A percentile compares a stretch with the other conserved stretches of the same genome.
Conservation (phyloP, 2,797 vertebrate genomes). For the Eidolon dupreanum region DNA sequence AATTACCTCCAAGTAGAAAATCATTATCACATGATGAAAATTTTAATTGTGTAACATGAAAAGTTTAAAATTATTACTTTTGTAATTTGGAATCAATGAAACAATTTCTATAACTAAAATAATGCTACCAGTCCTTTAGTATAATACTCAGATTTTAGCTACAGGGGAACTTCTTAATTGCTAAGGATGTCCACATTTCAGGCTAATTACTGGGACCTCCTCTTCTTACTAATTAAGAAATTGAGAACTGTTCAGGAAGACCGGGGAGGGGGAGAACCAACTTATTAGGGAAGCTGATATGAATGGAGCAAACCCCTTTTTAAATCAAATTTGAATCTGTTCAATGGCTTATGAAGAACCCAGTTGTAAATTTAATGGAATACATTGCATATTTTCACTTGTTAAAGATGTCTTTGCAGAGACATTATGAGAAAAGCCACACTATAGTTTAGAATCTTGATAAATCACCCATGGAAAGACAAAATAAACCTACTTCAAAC, state of each 20-base stretch:
- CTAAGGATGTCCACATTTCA: background rate
- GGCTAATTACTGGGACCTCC: background rate
- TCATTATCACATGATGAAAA: background rate
- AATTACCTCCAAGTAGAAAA: background rate
- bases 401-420: background rate
- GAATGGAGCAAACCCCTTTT: background rate
- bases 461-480: background rate
- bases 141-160: background rate
- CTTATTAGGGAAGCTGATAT: background rate
- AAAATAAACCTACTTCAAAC: background rate
- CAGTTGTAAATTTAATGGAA: background rate
- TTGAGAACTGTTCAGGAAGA: background rate
- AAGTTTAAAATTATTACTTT: slow-evolving; percentile 9
- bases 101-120: background rate
- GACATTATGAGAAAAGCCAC: background rate
- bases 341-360: background rate
- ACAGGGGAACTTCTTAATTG: background rate
- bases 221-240: slow-evolving; percentile 28
- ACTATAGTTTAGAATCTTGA: background rate
- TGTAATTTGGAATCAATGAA: background rate
- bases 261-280: background rate
- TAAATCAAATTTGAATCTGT: slow-evolving; percentile 14
- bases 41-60: background rate
- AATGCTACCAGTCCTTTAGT: background rate
- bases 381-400: background rate